Evolutionary conservation across 2,888 invertebrate genomes (phyloP).

Genomic region (Resseliella maxima): DNA sequence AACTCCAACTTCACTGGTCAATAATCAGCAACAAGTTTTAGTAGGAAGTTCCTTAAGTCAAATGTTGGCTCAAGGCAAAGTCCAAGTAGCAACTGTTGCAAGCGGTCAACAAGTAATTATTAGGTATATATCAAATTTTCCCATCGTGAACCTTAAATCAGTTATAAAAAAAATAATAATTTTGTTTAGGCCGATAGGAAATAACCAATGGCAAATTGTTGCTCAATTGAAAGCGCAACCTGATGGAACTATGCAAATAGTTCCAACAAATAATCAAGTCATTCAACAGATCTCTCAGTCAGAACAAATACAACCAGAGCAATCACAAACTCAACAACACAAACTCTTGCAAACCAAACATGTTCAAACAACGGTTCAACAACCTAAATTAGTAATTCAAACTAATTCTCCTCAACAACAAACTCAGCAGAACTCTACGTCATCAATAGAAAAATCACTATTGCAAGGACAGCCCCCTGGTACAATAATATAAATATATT

Average conservation of each 20-base stretch:
- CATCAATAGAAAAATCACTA: slow-evolving; percentile 76
- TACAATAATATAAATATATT: too few relatives aligned
- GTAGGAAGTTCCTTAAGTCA: slow-evolving; percentile 84
- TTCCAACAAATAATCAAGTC: slow-evolving; percentile 61
- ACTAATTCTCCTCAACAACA: slow-evolving; percentile 59
- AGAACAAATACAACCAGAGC: background rate
- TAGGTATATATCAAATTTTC: slow-evolving; percentile 64
- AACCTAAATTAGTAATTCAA: slow-evolving; percentile 58
- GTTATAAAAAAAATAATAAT: background rate
- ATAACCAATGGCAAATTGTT: slow-evolving; percentile 82
- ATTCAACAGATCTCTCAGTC: slow-evolving; percentile 24
- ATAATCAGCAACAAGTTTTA: slow-evolving; percentile 66
- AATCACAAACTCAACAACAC: slow-evolving; percentile 26
- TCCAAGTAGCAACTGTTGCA: slow-evolving; percentile 85
- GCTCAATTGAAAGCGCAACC: slow-evolving; percentile 76
- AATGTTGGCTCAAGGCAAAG: slow-evolving; percentile 84
- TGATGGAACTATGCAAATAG: slow-evolving; percentile 67
- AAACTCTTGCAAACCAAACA: background rate
- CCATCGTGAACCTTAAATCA: too few relatives aligned
- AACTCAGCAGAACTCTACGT: slow-evolving; percentile 61
- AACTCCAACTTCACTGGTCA: slow-evolving; percentile 61
- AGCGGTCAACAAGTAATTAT: slow-evolving; percentile 85
- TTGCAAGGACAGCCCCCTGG: slow-evolving; percentile 85
- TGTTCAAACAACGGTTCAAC: slow-evolving; percentile 56
- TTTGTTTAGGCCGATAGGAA: slow-evolving; percentile 72